A percentile compares a stretch with the other conserved stretches of the same genome.
Conservation (phyloP, 2,888 invertebrate genomes). For the Agrochola macilenta region DNA sequence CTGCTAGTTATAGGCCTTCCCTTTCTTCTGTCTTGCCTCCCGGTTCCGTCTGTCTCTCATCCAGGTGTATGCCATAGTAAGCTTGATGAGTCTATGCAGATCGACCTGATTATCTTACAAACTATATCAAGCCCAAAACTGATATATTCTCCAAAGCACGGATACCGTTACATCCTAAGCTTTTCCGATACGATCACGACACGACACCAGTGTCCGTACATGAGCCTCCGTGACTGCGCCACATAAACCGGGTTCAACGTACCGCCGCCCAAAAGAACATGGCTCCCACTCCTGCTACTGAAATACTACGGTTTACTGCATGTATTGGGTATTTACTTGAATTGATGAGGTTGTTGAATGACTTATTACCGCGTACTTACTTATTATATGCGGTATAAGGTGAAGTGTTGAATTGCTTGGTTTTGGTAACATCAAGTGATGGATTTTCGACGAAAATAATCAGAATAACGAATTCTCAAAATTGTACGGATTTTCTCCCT, state of each 20-base stretch:
- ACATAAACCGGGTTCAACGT: conserved; percentile 53
- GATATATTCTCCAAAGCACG: background rate
- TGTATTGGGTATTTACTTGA: background rate
- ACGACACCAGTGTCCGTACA: conserved; percentile 44
- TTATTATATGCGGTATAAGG: background rate
- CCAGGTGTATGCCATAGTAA: background rate
- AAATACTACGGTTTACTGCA: conserved; percentile 24
- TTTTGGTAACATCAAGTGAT: background rate
- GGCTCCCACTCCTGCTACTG: conserved; percentile 29
- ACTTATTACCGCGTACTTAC: background rate
- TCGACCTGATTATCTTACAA: too few relatives aligned
- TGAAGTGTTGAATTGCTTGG: background rate
- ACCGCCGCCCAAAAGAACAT: conserved; percentile 49
- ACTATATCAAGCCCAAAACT: background rate
- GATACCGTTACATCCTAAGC: conserved; percentile 44
- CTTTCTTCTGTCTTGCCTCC: background rate
- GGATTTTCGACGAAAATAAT: background rate
- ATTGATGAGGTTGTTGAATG: background rate
- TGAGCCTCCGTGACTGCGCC: conserved; percentile 56
- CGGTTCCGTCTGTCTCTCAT: background rate
- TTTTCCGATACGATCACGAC: conserved; percentile 53
- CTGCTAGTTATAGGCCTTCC: background rate
- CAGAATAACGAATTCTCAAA: background rate
- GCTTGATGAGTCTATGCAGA: background rate
- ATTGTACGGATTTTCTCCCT: background rate